A percentile compares a stretch with the other conserved stretches of the same genome.
Conservation (phyloP, 2,113 vertebrate species). For the Protomyctophum bolini region DNA sequence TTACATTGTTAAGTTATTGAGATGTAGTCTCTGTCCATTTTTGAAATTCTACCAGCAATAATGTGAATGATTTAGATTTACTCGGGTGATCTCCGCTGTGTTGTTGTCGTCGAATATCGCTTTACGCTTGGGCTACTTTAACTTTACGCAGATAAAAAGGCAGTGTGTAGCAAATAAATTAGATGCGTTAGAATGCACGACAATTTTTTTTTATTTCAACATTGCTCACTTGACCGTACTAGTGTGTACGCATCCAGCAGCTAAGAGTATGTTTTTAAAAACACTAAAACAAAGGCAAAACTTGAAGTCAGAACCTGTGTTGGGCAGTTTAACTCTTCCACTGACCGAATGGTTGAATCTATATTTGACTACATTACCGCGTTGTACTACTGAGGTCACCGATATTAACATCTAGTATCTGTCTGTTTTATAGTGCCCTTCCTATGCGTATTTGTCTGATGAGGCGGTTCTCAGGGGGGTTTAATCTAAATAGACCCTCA, state of each 20-base stretch:
- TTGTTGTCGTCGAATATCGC: conserved; percentile 7
- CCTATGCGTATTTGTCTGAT: background rate
- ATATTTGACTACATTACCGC: conserved; percentile 3
- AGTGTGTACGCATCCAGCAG: conserved; percentile 7
- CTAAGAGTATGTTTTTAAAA: conserved; percentile 1
- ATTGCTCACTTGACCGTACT: background rate
- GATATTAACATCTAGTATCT: background rate
- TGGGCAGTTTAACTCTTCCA: conserved; percentile 22
- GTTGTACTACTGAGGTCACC: conserved; percentile 11
- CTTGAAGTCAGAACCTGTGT: conserved; percentile 7
- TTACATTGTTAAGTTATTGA: background rate
- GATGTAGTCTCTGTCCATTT: background rate
- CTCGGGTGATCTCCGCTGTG: conserved; percentile 13
- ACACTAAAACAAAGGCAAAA: conserved; percentile 10
- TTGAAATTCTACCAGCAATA: background rate
- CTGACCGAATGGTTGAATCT: conserved; percentile 13
- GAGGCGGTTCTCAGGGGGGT: no score
- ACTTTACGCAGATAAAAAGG: conserved; percentile 31
- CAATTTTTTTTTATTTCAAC: background rate
- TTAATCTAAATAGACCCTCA: no score
- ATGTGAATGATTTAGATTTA: conserved; percentile 1
- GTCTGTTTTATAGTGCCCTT: background rate
- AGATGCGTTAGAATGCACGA: conserved; percentile 1
- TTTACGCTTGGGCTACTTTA: background rate
- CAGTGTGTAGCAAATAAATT: background rate